Evolutionary conservation across 2,113 vertebrate species (phyloP).

Genomic region (Prietella phreatophila): DNA sequence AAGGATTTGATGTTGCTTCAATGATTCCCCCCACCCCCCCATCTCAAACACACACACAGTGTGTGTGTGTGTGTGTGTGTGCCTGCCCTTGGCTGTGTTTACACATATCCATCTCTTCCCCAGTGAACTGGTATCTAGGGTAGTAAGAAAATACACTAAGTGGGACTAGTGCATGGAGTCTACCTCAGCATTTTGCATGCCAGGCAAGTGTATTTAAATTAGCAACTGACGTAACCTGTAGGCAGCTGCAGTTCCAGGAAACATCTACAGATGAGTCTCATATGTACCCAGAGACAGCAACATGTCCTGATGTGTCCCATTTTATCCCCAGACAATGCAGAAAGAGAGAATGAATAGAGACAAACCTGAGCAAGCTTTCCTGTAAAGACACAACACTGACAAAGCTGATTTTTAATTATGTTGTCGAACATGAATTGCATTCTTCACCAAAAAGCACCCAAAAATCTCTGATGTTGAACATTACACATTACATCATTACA

Average conservation of each 20-base stretch:
- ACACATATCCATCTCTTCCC: conserved; percentile 5
- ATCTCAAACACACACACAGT: neutral
- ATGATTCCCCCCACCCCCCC: neutral
- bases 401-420: neutral
- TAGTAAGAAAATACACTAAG: conserved; percentile 24
- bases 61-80: conserved; percentile 17
- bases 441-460: neutral
- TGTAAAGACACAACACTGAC: neutral
- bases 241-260: conserved; percentile 22
- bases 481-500: neutral
- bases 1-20: neutral
- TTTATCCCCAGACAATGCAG: neutral
- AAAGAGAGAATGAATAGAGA: neutral
- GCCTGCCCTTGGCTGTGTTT: conserved; percentile 3
- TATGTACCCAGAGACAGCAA: conserved; percentile 6
- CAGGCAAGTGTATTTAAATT: conserved; percentile 24
- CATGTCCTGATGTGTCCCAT: conserved; percentile 32
- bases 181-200: conserved; percentile 13
- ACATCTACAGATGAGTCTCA: conserved; percentile 3
- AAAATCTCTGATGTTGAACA: neutral
- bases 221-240: conserved; percentile 16
- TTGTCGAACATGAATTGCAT: neutral
- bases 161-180: neutral
- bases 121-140: conserved; percentile 25
- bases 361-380: neutral